phyloP scores from a whole-genome alignment of 2,113 vertebrate genomes.

The Macheiramphus alcinus region DNA sequence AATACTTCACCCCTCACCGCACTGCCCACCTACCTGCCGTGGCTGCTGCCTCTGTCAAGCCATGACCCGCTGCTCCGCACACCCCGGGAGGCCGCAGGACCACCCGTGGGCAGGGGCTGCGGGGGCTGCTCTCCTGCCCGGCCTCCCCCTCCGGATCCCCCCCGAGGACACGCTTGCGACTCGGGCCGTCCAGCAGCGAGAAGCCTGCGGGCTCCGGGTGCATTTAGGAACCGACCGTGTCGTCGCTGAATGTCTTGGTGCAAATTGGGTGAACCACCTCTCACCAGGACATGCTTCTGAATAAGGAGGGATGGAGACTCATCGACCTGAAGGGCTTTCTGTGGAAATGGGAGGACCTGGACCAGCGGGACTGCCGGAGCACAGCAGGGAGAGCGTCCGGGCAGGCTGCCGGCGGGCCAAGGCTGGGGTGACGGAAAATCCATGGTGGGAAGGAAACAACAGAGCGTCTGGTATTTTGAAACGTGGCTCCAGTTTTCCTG shows the following conservation, averaged over 20 bases:
- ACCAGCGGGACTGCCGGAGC: accelerated
- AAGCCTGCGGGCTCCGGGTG: not conserved
- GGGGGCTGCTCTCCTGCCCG: not conserved
- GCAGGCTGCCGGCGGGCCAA: not conserved
- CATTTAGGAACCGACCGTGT: not conserved
- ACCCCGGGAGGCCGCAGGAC: not conserved
- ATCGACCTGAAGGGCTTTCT: not conserved
- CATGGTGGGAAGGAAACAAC: not conserved
- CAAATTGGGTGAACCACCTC: not conserved
- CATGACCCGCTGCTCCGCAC: not conserved
- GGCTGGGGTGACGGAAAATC: not conserved
- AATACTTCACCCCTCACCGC: not conserved
- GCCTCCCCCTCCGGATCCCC: not conserved
- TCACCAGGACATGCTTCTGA: accelerated
- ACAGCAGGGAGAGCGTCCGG: accelerated
- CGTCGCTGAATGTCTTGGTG: not conserved
- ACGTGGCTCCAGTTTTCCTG: not conserved
- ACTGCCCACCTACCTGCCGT: not conserved
- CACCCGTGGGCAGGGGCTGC: not conserved
- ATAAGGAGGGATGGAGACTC: not conserved
- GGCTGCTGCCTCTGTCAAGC: not conserved
- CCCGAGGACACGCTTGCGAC: accelerated
- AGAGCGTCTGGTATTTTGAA: not conserved
- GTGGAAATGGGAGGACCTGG: not conserved
- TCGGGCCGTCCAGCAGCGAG: accelerated